Base-by-base conservation (phyloP, 2,888 invertebrate species). In the Sarcophaga rosellei region DNA sequence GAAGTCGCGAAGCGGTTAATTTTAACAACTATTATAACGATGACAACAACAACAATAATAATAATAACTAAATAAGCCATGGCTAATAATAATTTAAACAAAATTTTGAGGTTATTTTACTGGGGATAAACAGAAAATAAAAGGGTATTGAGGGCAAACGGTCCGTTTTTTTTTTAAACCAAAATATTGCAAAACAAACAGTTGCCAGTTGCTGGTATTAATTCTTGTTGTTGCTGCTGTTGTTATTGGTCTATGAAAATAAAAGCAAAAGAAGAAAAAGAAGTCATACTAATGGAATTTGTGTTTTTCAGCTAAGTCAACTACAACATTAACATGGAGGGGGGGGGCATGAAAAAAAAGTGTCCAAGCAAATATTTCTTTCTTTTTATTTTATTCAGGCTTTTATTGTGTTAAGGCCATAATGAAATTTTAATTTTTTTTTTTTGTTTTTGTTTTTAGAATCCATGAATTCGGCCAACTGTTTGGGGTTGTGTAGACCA, bases 1-100 rank as follows among this genome's bases (percentile, higher is more conserved):
- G 35, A 35, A 35, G 90, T 91, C 92, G 92, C 92, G 91, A 90
- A 92, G 92, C 92, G 92, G 90, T 92, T 91, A 90, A 91, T 77
- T 91, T 90, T 89, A 90, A 91, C 91, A 92, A 91, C 90, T 84
- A n/a, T 65, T 90, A 88, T 88, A 89, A 88, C 90, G 68, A 88
- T 88, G 88, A 88, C 90, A 63, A 61, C 57, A 57, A 68, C 66
- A 73, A 78, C 59, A 81, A 78, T 20, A 63, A 45, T 57, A 73
- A 74, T 68, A 83, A 83, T 77, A 63, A 77, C 65, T 45, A 85
- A 68, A 69, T 20, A 62, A 61, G 17, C 57, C 62, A 82, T 11
- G 62, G 65, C 17, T 63, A 65, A 45, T 68, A 63, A 79, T n/a
- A 53, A 80, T 81, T 81, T 35, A 68, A 59, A 44, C 21, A 72